phyloP scores from a whole-genome alignment of 2,888 invertebrate genomes.

The Rhorus exstirpatorius region DNA sequence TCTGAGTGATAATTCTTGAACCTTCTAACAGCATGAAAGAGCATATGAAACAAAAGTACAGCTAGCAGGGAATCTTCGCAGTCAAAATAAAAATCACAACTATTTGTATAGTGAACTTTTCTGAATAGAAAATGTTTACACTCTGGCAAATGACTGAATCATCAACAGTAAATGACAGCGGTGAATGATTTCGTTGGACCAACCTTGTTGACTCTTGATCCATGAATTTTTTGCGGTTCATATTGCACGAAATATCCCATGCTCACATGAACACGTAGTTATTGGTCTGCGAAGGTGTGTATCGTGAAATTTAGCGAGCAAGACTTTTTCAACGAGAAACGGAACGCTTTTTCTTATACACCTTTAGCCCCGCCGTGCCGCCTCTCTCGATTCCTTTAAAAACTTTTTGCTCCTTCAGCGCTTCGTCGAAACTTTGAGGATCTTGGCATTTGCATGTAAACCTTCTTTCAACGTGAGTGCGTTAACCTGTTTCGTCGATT shows the following conservation, averaged over 20 bases:
- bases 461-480: conserved; percentile 45
- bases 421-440: conserved; percentile 41
- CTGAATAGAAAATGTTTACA: no score
- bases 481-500: conserved; percentile 34
- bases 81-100: no score
- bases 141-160: no score
- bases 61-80: no score
- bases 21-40: no score
- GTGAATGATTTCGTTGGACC: conserved; percentile 22
- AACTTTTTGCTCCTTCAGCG: conserved; percentile 31
- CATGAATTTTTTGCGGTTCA: neutral
- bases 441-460: conserved; percentile 38
- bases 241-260: neutral
- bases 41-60: no score
- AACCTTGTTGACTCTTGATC: neutral
- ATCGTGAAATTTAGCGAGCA: conserved; percentile 10
- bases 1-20: no score
- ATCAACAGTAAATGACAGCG: no score
- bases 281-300: conserved; percentile 4
- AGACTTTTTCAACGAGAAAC: conserved; percentile 31
- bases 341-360: conserved; percentile 36
- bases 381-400: neutral
- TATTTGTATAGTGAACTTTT: no score
- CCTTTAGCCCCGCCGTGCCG: neutral
- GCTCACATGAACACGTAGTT: neutral